Percentiles rank a stretch among this genome's conserved stretches.
These are phyloP conservation scores for Salticus scenicus DNA, from an alignment of 2,888 invertebrate genomes.

Conservation along the genomic window DNA sequence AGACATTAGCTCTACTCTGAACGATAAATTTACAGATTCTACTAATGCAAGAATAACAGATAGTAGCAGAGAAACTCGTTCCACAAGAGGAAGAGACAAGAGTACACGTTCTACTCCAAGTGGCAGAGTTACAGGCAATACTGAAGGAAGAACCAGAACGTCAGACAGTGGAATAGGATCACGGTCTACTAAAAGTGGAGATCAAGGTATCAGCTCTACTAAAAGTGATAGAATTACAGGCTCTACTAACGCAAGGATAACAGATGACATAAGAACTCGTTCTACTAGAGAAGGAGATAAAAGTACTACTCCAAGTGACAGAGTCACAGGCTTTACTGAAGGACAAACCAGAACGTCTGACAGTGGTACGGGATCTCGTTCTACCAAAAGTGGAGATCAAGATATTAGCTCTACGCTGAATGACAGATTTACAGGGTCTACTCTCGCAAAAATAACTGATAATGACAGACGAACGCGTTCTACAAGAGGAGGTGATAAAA, in stretches of 20 bases:
- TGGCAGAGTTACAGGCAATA: not conserved
- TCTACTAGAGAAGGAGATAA: too few relatives aligned
- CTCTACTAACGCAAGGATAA: not conserved
- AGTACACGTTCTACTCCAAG: not conserved
- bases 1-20: not conserved
- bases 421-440: not conserved
- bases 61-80: not conserved
- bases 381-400: constrained; percentile 1
- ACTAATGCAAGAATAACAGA: not conserved
- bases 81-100: not conserved
- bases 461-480: too few relatives aligned
- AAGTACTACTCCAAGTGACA: not conserved
- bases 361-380: not conserved
- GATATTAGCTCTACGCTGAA: not conserved
- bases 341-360: not conserved
- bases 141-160: not conserved
- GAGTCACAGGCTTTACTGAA: not conserved
- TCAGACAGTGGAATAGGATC: not conserved
- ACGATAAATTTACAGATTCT: not conserved
- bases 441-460: not conserved
- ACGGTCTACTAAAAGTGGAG: not conserved
- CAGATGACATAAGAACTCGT: not conserved
- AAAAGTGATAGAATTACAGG: not conserved
- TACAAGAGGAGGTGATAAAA: not conserved
- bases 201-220: not conserved